Evolutionary conservation across 2,113 vertebrate species (phyloP).

Genomic region (Chinchilla lanigera): DNA sequence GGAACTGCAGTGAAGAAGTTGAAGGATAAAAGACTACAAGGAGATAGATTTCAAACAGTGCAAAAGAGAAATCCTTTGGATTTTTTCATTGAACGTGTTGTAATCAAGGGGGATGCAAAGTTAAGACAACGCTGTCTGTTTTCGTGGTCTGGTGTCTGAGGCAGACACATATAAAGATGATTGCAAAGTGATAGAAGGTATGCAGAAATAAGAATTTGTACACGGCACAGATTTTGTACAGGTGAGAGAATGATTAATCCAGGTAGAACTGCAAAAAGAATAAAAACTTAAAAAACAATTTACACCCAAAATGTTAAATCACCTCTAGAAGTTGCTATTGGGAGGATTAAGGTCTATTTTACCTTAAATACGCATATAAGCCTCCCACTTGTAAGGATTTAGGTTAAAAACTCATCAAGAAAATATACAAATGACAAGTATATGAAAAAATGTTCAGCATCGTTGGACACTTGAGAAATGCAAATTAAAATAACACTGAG

Average conservation of each 20-base stretch:
- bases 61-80: not conserved
- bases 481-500: no score
- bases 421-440: no score
- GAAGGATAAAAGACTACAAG: not conserved
- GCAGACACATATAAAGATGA: not conserved
- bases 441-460: no score
- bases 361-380: slow-evolving; percentile 20
- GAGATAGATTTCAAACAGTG: not conserved
- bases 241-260: slow-evolving; percentile 12
- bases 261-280: slow-evolving; percentile 27
- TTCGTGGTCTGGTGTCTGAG: not conserved
- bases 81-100: not conserved
- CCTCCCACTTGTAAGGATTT: not conserved
- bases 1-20: not conserved
- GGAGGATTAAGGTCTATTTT: slow-evolving; percentile 14
- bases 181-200: not conserved
- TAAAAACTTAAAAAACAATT: slow-evolving; percentile 26
- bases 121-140: not conserved
- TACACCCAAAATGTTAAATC: slow-evolving; percentile 37
- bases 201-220: not conserved
- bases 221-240: not conserved
- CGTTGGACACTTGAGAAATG: no score
- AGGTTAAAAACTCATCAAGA: slow-evolving; percentile 9
- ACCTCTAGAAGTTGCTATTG: slow-evolving; percentile 39
- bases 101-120: not conserved